Percentiles rank a stretch among this genome's conserved stretches.
These are phyloP conservation scores for Halyomorpha halys DNA, from an alignment of 1,140 invertebrate species.

Conservation along the genomic window DNA sequence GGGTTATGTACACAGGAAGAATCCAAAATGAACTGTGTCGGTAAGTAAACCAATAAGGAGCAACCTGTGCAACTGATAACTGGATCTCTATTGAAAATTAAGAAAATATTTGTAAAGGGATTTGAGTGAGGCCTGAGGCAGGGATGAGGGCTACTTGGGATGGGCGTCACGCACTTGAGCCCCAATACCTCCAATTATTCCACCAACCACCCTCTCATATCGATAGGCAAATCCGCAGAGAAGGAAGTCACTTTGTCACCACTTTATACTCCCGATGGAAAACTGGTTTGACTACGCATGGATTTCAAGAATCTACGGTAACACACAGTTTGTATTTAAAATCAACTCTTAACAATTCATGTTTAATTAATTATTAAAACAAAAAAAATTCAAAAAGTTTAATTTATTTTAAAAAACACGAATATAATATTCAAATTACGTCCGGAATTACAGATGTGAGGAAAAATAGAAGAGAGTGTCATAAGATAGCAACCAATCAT, in stretches of 20 bases:
- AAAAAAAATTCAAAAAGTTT: too few species aligned
- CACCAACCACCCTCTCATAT: neutral
- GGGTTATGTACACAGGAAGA: neutral
- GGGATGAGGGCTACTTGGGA: neutral
- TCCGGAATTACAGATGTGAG: too few species aligned
- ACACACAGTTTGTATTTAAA: too few species aligned
- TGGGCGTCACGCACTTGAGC: neutral
- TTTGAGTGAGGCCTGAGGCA: neutral
- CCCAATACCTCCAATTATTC: slow-evolving; percentile 11
- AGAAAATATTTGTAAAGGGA: slow-evolving; percentile 8
- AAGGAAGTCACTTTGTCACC: neutral
- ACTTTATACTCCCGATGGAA: neutral
- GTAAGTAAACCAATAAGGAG: slow-evolving; percentile 4
- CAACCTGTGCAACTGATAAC: slow-evolving; percentile 6
- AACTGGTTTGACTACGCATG: too few species aligned
- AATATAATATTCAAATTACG: too few species aligned
- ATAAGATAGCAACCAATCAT: too few species aligned
- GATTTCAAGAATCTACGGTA: too few species aligned
- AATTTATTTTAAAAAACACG: too few species aligned
- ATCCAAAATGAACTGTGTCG: neutral
- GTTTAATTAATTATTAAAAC: too few species aligned
- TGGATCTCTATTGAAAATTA: slow-evolving; percentile 9
- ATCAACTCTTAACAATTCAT: too few species aligned
- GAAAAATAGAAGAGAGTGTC: too few species aligned
- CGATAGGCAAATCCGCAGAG: slow-evolving; percentile 1